Conservation (phyloP, 2,797 vertebrate genomes). For the Oreortyx pictus region DNA sequence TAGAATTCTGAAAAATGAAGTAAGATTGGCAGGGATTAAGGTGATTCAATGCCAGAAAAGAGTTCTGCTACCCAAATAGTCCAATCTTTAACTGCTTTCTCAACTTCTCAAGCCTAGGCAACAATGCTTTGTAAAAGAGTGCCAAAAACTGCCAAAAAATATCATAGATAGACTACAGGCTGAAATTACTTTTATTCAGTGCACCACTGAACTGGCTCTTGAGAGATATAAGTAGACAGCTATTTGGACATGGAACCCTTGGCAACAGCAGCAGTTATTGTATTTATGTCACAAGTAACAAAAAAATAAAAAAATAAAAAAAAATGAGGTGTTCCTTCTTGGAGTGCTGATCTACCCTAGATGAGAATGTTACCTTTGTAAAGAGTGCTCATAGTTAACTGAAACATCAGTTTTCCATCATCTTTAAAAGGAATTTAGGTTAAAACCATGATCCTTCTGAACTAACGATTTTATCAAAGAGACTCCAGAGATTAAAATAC, state of each 20-base stretch:
- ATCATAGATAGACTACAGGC: not conserved
- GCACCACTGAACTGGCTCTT: not conserved
- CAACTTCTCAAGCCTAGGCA: not conserved
- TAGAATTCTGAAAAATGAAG: not conserved
- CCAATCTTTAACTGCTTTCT: not conserved
- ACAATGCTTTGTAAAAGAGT: not conserved
- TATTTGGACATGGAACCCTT: not conserved
- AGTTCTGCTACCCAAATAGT: not conserved
- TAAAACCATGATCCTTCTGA: not conserved
- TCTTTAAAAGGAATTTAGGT: not conserved
- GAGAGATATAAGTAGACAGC: not conserved
- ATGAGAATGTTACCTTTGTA: not conserved
- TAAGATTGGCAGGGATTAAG: slow-evolving; percentile 13
- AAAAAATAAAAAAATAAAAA: not conserved
- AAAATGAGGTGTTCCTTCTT: not conserved
- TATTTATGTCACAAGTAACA: slow-evolving; percentile 18
- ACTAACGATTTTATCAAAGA: not conserved
- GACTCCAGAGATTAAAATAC: not conserved
- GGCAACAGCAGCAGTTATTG: not conserved
- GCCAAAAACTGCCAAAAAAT: slow-evolving; percentile 23
- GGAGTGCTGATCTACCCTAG: not conserved
- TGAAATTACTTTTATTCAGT: not conserved
- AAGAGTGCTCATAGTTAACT: not conserved
- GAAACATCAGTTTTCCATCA: not conserved
- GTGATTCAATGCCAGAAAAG: not conserved